phyloP scores from a whole-genome alignment of 2,888 invertebrate genomes.

The Euzetes globulus region DNA sequence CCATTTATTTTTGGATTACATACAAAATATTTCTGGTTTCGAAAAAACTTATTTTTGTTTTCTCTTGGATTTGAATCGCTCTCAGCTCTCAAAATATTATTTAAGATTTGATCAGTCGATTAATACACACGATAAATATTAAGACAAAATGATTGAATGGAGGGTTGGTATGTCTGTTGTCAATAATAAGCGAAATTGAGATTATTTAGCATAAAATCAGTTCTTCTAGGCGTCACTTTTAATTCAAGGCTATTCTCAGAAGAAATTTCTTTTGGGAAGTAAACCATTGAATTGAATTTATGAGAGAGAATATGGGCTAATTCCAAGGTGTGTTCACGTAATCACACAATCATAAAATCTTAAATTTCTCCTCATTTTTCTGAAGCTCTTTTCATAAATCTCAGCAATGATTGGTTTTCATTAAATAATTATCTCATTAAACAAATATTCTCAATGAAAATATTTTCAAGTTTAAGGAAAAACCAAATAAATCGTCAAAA shows the following conservation, averaged over 20 bases:
- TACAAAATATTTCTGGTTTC: neutral
- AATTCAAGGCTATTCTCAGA: neutral
- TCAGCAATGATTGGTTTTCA: neutral
- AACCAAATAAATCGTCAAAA: neutral
- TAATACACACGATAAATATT: too few relatives aligned
- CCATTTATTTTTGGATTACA: neutral
- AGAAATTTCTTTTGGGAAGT: neutral
- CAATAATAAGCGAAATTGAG: too few relatives aligned
- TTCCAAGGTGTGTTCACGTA: neutral
- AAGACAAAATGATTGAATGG: too few relatives aligned
- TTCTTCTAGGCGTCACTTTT: neutral
- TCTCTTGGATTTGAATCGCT: neutral
- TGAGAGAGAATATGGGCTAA: neutral
- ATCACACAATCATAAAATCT: neutral
- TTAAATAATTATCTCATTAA: neutral
- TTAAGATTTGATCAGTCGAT: neutral
- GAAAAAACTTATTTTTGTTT: neutral
- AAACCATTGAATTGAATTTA: neutral
- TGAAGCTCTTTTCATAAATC: neutral
- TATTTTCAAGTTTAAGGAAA: neutral
- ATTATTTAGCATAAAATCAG: too few relatives aligned
- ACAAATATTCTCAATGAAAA: neutral
- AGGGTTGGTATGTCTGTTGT: neutral
- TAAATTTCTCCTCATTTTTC: neutral
- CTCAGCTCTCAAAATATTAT: neutral